phyloP scores from a whole-genome alignment of 2,797 vertebrate species.

The Prionace glauca region DNA sequence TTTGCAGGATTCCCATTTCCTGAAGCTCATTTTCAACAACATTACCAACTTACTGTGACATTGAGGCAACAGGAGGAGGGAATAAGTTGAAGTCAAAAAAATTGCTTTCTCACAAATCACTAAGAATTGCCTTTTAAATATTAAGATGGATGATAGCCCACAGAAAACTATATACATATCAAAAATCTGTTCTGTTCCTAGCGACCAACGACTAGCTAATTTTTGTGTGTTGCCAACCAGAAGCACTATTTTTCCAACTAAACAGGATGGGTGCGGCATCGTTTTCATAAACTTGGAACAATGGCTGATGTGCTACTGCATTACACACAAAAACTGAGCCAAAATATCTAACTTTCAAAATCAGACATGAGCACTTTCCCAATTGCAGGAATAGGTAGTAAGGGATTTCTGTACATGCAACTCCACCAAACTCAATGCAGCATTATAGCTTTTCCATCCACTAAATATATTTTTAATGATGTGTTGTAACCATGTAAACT shows the following conservation, averaged over 20 bases:
- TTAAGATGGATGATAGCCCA: background rate
- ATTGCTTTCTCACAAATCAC: background rate
- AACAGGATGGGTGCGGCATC: slow-evolving; percentile 31
- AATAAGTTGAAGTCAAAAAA: background rate
- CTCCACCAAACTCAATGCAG: background rate
- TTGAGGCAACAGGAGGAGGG: background rate
- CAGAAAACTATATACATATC: background rate
- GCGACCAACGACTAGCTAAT: background rate
- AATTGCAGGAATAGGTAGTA: background rate
- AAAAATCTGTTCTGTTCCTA: slow-evolving; percentile 12
- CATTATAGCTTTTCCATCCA: background rate
- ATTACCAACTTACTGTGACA: background rate
- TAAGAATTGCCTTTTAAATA: background rate
- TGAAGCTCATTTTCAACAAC: background rate
- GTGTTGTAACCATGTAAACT: slow-evolving; percentile 22
- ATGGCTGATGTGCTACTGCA: slow-evolving; percentile 18
- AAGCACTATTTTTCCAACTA: slow-evolving; percentile 3
- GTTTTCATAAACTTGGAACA: slow-evolving; percentile 23
- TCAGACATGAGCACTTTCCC: background rate
- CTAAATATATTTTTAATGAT: slow-evolving; percentile 30
- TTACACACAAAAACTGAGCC: slow-evolving; percentile 15
- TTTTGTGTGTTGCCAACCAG: slow-evolving; percentile 25
- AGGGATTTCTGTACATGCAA: background rate
- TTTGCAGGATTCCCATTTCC: background rate
- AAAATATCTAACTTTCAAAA: slow-evolving; percentile 11